These are phyloP conservation scores for Drosophila vallismaia DNA, from an alignment of 2,888 invertebrate genomes.

Conservation along the genomic window DNA sequence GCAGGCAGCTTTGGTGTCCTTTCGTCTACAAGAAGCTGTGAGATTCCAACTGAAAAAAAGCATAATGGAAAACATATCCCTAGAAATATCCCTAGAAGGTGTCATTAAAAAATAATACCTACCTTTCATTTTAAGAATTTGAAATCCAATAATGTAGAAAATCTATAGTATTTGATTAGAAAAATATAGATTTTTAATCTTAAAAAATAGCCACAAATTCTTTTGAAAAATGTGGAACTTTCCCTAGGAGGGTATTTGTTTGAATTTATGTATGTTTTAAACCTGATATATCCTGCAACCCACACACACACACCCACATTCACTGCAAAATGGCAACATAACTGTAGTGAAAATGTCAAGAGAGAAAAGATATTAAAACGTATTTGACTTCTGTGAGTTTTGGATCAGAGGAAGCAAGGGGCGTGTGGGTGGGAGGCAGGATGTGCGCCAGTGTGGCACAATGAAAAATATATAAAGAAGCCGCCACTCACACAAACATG, in stretches of 20 bases:
- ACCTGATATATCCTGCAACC: conserved; percentile 7
- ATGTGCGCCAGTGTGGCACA: conserved; percentile 79
- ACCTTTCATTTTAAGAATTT: too few relatives aligned
- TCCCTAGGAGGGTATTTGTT: not conserved
- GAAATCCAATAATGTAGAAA: too few relatives aligned
- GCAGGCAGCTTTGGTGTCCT: conserved; percentile 28
- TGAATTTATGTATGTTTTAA: not conserved
- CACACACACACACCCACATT: conserved; percentile 25
- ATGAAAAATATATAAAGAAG: conserved; percentile 81
- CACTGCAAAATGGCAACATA: conserved; percentile 75
- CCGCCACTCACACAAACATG: conserved; percentile 48
- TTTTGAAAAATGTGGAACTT: too few relatives aligned
- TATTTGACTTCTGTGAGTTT: conserved; percentile 81
- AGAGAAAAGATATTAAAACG: conserved; percentile 82
- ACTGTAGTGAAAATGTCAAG: conserved; percentile 82
- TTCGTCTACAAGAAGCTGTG: conserved; percentile 38
- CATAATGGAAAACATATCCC: conserved; percentile 2
- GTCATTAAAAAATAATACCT: not conserved
- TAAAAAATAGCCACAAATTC: too few relatives aligned
- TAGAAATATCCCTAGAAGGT: conserved; percentile 8
- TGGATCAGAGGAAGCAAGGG: conserved; percentile 48
- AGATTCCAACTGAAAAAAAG: conserved; percentile 16
- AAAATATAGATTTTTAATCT: too few relatives aligned
- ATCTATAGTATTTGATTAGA: too few relatives aligned
- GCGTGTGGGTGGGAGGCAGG: conserved; percentile 60